Evolutionary conservation across 2,113 vertebrate species (phyloP).

Genomic region (Hyaena hyaena): DNA sequence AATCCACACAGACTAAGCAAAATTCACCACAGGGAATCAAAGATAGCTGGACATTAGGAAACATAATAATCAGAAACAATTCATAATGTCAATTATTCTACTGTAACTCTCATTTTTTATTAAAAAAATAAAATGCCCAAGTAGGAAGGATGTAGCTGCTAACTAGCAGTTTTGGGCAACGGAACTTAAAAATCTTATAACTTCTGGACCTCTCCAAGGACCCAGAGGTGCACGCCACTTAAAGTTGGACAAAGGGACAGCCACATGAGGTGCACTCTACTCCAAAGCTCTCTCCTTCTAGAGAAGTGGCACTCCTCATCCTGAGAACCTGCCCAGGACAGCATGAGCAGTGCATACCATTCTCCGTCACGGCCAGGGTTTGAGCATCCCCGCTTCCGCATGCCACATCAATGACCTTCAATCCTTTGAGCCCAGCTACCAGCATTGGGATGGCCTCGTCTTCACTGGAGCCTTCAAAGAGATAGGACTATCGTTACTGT

Average conservation of each 20-base stretch:
- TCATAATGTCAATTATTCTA: not conserved
- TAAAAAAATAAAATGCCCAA: not conserved
- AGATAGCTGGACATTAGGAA: not conserved
- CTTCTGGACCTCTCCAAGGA: not conserved
- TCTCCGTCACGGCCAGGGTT: constrained; percentile 97
- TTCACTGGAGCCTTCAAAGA: constrained; percentile 94
- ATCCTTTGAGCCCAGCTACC: constrained; percentile 95
- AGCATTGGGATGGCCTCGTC: constrained; percentile 98
- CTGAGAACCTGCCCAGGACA: not conserved
- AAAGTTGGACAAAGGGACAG: not conserved
- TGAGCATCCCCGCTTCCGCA: constrained; percentile 99
- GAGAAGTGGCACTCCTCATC: accelerated
- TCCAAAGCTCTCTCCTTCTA: not conserved
- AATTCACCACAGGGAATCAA: not conserved
- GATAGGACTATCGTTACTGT: not conserved
- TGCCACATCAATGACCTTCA: constrained; percentile 96
- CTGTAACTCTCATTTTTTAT: not conserved
- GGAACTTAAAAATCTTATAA: not conserved
- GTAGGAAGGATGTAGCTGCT: not conserved
- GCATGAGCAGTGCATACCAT: constrained; percentile 86
- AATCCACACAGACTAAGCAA: not conserved
- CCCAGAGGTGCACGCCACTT: not conserved
- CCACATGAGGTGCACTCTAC: not conserved
- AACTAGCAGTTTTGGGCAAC: not conserved
- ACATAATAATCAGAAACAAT: not conserved